Evolutionary conservation across 2,113 vertebrate genomes (phyloP).

Genomic region (Alligator sinensis): DNA sequence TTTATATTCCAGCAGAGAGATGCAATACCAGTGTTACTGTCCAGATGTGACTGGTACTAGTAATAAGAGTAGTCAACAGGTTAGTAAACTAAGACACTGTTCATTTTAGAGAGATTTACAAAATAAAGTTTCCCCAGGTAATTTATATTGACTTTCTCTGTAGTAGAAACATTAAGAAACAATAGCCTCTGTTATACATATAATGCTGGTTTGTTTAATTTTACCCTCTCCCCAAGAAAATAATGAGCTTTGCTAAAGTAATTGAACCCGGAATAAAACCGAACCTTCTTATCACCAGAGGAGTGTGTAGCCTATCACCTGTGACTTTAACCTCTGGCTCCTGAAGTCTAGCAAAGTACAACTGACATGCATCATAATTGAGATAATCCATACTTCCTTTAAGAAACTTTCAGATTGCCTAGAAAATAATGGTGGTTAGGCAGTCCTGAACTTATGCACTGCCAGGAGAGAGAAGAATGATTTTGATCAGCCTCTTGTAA

Average conservation of each 20-base stretch:
- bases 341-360: not conserved
- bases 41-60: slow-evolving; percentile 53
- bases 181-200: not conserved
- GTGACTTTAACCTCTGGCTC: not conserved
- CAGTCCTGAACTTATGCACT: not conserved
- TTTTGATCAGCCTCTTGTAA: not conserved
- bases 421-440: not conserved
- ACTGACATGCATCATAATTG: not conserved
- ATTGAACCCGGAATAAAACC: not conserved
- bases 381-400: not conserved
- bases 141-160: not conserved
- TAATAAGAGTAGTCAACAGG: slow-evolving; percentile 14
- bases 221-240: not conserved
- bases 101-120: not conserved
- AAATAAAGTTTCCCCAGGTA: slow-evolving; percentile 25
- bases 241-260: not conserved
- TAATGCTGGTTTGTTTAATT: not conserved
- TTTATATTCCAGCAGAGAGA: not conserved
- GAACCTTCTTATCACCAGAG: not conserved
- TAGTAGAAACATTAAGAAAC: not conserved
- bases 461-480: not conserved
- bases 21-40: not conserved
- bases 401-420: not conserved
- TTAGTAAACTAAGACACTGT: slow-evolving; percentile 23
- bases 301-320: not conserved